Percentiles rank a stretch among this genome's conserved stretches.
These are phyloP conservation scores for Cantharis rustica DNA, from an alignment of 2,888 invertebrate species.

Conservation along the genomic window DNA sequence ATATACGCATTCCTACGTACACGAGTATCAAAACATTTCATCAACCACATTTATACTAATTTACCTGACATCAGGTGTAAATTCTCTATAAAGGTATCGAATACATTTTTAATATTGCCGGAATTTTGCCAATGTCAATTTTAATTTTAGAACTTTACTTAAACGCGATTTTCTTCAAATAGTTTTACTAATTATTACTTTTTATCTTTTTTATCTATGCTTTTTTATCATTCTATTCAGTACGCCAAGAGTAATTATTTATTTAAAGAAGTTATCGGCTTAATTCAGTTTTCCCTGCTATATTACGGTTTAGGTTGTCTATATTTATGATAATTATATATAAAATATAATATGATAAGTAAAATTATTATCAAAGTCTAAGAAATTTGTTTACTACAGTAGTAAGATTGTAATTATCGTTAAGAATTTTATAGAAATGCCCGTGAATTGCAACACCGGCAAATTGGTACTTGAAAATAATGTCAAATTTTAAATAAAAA, in stretches of 20 bases:
- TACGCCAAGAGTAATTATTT: background rate
- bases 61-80: background rate
- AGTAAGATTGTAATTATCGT: background rate
- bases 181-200: background rate
- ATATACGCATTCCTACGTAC: background rate
- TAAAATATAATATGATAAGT: no score
- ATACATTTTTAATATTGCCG: background rate
- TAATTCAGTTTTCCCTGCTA: background rate
- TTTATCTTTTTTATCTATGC: no score
- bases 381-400: background rate
- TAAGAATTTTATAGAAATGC: background rate
- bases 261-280: background rate
- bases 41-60: background rate
- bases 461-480: background rate
- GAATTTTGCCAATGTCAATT: background rate
- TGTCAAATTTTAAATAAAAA: no score
- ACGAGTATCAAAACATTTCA: background rate
- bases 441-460: background rate
- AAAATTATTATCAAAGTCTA: background rate
- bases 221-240: background rate
- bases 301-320: no score
- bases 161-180: background rate
- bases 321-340: background rate
- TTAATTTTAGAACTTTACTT: background rate
- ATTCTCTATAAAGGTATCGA: background rate